These are phyloP conservation scores for Collichthys lucidus DNA, from an alignment of 2,113 vertebrate genomes.

Conservation along the genomic window DNA sequence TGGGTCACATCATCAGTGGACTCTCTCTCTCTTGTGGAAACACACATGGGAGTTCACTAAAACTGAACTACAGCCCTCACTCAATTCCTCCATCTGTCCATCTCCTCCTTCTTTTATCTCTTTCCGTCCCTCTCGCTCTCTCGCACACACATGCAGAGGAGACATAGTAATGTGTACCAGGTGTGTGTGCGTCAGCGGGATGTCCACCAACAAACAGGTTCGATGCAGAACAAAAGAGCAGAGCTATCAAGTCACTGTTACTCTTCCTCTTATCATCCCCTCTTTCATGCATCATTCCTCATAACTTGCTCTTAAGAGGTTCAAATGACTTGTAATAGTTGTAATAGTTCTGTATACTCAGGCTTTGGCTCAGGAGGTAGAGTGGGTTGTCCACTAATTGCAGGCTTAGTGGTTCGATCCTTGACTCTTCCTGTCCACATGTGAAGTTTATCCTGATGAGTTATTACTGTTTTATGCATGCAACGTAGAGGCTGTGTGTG, in stretches of 20 bases:
- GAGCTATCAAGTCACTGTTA: conserved; percentile 28
- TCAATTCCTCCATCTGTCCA: conserved; percentile 67
- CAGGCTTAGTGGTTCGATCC: neutral
- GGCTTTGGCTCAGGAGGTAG: neutral
- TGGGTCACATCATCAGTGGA: conserved; percentile 66
- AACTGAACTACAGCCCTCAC: conserved; percentile 64
- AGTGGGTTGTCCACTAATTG: neutral
- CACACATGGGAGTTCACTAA: conserved; percentile 67
- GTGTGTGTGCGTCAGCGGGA: conserved; percentile 64
- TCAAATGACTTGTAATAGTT: conserved; percentile 9
- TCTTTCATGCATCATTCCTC: conserved; percentile 15
- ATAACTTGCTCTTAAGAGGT: neutral
- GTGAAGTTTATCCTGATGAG: neutral
- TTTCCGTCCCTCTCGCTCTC: conserved; percentile 18
- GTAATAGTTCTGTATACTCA: neutral
- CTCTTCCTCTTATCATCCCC: conserved; percentile 16
- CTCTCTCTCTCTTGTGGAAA: conserved; percentile 58
- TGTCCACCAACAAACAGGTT: conserved; percentile 49
- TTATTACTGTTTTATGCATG: neutral
- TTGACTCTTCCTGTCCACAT: neutral
- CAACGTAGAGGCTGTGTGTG: neutral
- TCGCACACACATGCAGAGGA: conserved; percentile 22
- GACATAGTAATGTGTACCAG: conserved; percentile 67
- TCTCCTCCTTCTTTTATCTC: conserved; percentile 69
- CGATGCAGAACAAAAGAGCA: conserved; percentile 50